Conservation (phyloP, 2,797 vertebrate species). For the Rhyacichthys aspro region DNA sequence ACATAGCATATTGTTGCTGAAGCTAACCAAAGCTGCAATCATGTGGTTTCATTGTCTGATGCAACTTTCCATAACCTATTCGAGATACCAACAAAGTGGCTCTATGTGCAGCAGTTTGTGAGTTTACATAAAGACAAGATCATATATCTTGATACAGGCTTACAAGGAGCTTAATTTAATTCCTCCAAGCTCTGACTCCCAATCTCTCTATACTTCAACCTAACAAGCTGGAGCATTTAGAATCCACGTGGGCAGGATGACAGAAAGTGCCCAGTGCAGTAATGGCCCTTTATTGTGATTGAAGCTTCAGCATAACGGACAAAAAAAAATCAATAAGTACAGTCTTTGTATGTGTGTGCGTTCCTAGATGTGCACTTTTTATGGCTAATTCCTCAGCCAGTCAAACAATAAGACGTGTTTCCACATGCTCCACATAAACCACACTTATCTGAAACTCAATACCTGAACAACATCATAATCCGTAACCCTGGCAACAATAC, state of each 20-base stretch:
- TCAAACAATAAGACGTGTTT: neutral
- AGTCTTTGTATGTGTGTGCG: conserved; percentile 27
- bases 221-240: conserved; percentile 48
- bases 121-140: conserved; percentile 39
- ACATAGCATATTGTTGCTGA: conserved; percentile 13
- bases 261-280: conserved; percentile 57
- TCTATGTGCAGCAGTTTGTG: neutral
- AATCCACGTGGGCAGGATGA: conserved; percentile 29
- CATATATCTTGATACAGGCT: conserved; percentile 58
- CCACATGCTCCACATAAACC: no score
- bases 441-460: conserved; percentile 31
- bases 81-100: conserved; percentile 4
- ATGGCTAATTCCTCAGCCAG: conserved; percentile 34
- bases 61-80: conserved; percentile 37
- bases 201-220: conserved; percentile 48
- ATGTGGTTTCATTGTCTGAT: conserved; percentile 41
- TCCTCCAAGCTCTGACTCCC: conserved; percentile 36
- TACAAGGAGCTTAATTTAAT: conserved; percentile 63
- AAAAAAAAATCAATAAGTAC: conserved; percentile 67
- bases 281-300: conserved; percentile 71
- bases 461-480: conserved; percentile 44
- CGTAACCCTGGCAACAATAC: conserved; percentile 51
- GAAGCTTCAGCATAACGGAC: conserved; percentile 54
- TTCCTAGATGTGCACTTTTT: conserved; percentile 13
- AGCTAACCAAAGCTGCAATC: conserved; percentile 22